A percentile compares a stretch with the other conserved stretches of the same genome.
phyloP scores from a whole-genome alignment of 2,113 vertebrate genomes.

The Neoarius graeffei region DNA sequence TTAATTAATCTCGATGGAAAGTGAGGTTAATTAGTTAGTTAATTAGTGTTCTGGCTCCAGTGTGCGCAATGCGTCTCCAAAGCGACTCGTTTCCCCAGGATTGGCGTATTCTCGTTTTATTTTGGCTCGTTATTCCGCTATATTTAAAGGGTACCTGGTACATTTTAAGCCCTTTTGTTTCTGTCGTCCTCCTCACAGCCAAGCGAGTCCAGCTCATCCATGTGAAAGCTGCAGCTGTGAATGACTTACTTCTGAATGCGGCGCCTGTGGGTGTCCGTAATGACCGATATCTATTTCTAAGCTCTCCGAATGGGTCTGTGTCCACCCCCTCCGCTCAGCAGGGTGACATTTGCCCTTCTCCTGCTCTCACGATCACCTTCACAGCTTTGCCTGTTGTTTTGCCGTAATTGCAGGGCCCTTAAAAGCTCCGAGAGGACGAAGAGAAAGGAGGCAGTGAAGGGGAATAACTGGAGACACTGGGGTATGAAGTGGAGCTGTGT shows the following conservation, averaged over 20 bases:
- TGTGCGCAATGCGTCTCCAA: neutral
- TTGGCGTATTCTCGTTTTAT: neutral
- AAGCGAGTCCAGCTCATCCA: neutral
- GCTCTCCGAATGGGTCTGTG: constrained; percentile 22
- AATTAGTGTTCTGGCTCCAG: neutral
- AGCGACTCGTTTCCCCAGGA: neutral
- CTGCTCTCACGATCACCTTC: constrained; percentile 1
- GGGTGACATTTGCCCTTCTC: constrained; percentile 27
- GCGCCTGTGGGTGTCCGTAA: constrained; percentile 10
- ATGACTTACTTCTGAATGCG: neutral
- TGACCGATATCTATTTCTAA: constrained; percentile 34
- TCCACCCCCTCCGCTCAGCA: constrained; percentile 22
- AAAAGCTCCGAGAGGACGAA: constrained; percentile 12
- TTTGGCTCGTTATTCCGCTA: neutral
- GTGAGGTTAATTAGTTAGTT: neutral
- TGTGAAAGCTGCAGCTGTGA: constrained; percentile 19
- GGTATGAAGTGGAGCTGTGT: neutral
- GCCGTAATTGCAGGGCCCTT: constrained; percentile 31
- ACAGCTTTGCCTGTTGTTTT: constrained; percentile 9
- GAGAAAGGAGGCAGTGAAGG: neutral
- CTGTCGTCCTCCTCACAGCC: neutral
- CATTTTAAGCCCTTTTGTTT: neutral
- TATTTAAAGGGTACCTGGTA: neutral
- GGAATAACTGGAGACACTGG: neutral
- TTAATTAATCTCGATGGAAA: neutral